Conservation (phyloP, 2,113 vertebrate genomes). For the Cacatua alba region DNA sequence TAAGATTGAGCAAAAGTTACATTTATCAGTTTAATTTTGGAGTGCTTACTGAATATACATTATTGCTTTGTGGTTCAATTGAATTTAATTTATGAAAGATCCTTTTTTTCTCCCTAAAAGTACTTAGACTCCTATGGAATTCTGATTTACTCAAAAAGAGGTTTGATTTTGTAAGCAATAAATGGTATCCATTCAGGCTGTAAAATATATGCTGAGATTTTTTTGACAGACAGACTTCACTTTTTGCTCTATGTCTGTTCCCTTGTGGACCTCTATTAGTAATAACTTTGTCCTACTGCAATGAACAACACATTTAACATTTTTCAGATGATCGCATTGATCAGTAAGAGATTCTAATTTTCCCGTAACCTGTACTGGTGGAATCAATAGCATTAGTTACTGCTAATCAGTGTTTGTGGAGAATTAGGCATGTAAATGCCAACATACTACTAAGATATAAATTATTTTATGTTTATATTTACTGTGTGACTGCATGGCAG, state of each 20-base stretch:
- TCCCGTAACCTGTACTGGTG: background rate
- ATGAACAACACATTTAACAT: background rate
- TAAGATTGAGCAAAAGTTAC: constrained; percentile 41
- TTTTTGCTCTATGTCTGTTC: background rate
- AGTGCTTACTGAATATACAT: constrained; percentile 33
- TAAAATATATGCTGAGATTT: background rate
- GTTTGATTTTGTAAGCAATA: background rate
- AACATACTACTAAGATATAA: background rate
- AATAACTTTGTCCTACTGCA: background rate
- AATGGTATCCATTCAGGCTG: background rate
- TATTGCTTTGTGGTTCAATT: background rate
- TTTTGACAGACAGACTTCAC: background rate
- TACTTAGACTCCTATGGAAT: background rate
- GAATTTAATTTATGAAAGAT: constrained; percentile 7
- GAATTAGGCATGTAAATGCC: background rate
- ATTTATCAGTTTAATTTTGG: constrained; percentile 51
- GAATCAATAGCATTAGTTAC: background rate
- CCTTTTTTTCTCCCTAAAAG: background rate
- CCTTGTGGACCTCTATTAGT: background rate
- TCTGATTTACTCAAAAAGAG: background rate
- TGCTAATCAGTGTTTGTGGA: background rate
- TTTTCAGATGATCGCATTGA: background rate
- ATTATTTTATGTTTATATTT: background rate
- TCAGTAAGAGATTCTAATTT: background rate
- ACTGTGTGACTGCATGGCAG: background rate